Base-by-base conservation (phyloP, 2,888 invertebrate species). In the Amphipyra berbera region DNA sequence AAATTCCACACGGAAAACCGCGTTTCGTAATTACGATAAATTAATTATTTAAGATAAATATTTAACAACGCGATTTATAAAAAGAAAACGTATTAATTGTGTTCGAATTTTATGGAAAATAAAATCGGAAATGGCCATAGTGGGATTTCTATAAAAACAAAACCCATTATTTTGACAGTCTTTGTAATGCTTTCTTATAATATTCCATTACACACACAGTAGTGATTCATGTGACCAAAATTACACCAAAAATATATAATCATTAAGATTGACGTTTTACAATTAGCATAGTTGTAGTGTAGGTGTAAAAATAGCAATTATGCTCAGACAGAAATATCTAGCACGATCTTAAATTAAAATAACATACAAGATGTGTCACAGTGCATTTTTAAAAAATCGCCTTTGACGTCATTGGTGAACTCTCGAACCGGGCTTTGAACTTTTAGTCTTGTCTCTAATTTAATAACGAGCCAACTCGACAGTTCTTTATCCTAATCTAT, bases 331-430 rank as follows among this genome's bases (percentile, higher is more conserved):
- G 44, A 70, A 75, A 75, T 75, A 30, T 30, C 30, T 30, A 74
- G 57, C 44, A 14, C 10, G 21, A 12, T 69, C 61, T 42, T 59
- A 74, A 66, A 61, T 57, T 73, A 41, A 67, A 70, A 70, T 59
- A 47, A 33, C 47, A 50, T 44, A 48, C 44, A 52, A 45, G 42
- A 55, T 61, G 61, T 58, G 61, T 64, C 50, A 61, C 27, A 4
- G 21, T 33, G 40, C 21, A 41, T 21, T 73, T 21, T 2, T 21
- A 21, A 70, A 61, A 59, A 45, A 38, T 41, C 42, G 21, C 7
- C 0, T 58, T 61, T 74, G 74, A 74, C 76, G 71, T 74, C 71
- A 77, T 49, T 37, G 1, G 10, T 67, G 47, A 68, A 72, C 53
- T 64, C 41, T 40, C 44, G 40, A 42, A 57, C 40, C 13, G 15